Conservation (phyloP, 2,888 invertebrate species). For the Phengaris alcon region DNA sequence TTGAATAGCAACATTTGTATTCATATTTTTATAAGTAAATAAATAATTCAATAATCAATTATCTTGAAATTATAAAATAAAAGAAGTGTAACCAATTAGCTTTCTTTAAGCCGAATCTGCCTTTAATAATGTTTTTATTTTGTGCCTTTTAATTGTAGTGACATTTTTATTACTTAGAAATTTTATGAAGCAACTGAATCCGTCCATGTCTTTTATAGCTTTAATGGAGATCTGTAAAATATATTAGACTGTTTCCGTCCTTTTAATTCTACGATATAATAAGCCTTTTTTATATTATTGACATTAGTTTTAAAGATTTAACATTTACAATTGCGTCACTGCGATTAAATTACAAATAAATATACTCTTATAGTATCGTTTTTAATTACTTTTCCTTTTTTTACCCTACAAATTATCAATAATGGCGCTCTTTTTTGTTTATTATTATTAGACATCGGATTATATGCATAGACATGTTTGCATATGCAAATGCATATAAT, state of each 20-base stretch:
- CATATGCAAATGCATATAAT: too few relatives aligned
- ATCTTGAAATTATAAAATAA: too few relatives aligned
- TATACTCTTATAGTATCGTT: neutral
- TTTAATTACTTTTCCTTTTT: neutral
- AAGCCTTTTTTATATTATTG: neutral
- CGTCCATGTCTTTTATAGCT: neutral
- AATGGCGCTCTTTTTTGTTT: too few relatives aligned
- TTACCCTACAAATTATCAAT: neutral
- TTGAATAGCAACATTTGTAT: neutral
- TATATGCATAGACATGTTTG: too few relatives aligned
- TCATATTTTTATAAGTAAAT: neutral
- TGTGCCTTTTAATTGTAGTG: too few relatives aligned
- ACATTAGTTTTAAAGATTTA: neutral
- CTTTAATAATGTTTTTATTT: too few relatives aligned
- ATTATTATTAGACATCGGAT: too few relatives aligned
- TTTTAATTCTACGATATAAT: neutral
- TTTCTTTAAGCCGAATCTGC: too few relatives aligned
- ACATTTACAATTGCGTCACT: neutral
- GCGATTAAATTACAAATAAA: slow-evolving; percentile 7
- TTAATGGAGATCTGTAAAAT: neutral
- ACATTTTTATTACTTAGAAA: too few relatives aligned
- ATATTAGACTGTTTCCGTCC: slow-evolving; percentile 7
- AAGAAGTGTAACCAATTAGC: too few relatives aligned
- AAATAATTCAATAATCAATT: neutral
- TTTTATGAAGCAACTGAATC: neutral